phyloP scores from a whole-genome alignment of 2,888 invertebrate genomes.

The Cantharis lateralis region DNA sequence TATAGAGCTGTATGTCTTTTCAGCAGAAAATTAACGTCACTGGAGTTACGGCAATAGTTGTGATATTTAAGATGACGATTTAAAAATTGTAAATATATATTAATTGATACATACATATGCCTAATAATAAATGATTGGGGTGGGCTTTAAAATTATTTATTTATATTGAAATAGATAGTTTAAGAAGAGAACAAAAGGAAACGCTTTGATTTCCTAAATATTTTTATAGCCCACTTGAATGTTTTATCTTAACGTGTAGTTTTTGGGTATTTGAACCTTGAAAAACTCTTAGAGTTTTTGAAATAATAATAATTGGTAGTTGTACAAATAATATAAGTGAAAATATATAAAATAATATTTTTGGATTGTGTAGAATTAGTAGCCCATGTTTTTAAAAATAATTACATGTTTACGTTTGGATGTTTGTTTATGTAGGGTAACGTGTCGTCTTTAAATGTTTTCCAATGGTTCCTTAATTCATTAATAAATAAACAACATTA shows the following conservation, averaged over 20 bases:
- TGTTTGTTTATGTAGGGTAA: constrained; percentile 14
- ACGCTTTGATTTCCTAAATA: constrained; percentile 1
- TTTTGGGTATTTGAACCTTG: constrained; percentile 46
- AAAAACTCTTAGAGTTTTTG: constrained; percentile 43
- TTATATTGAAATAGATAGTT: constrained; percentile 6
- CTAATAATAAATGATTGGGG: constrained; percentile 15
- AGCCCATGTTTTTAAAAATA: constrained; percentile 39
- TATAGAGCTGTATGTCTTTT: constrained; percentile 32
- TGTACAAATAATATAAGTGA: constrained; percentile 44
- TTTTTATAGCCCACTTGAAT: constrained; percentile 23
- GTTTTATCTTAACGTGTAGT: constrained; percentile 33
- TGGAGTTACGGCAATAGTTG: constrained; percentile 44
- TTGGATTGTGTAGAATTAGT: constrained; percentile 54
- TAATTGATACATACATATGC: constrained; percentile 16
- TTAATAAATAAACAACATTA: constrained; percentile 19
- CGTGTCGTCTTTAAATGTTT: constrained; percentile 21
- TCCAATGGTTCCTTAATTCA: constrained; percentile 27
- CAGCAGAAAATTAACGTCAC: constrained; percentile 32
- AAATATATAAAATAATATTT: constrained; percentile 48
- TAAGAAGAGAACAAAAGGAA: background rate
- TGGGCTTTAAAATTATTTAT: constrained; percentile 12
- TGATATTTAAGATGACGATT: constrained; percentile 41
- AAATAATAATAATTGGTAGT: constrained; percentile 46
- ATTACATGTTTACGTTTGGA: constrained; percentile 42
- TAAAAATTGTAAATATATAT: constrained; percentile 27